Evolutionary conservation across 2,797 vertebrate species (phyloP), one percentile per base, ranked within the genome.

Genomic region (Emys orbicularis): DNA sequence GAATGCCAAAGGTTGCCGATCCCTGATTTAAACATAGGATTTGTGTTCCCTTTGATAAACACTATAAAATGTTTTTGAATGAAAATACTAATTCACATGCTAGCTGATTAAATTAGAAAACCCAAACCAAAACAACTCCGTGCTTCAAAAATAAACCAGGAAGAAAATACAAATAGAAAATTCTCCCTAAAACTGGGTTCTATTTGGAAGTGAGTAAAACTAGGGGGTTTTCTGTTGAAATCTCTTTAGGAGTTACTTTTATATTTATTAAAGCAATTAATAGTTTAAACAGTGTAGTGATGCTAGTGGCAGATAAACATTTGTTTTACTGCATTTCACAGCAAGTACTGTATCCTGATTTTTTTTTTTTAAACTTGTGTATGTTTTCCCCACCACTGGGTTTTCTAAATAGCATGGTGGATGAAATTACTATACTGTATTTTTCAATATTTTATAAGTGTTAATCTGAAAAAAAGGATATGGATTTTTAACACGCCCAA

Each of bases 391-490:
- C 49, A 80, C 37, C 87, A 79, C 12, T 61, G 16, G 3, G 41
- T 65, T 41, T 86, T 94, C 81, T 84, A 25, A 27, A 56, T 6
- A 81, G 34, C 0, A 1, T 49, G 87, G 79, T 68, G 49, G 34
- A n/a, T 87, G 52, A 83, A 47, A 87, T 94, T 65, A 77, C 79
- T 52, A 12, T 59, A 29, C 37, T 34, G 27, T 77, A 89, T 85
- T 8, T 83, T 96, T 61, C 0, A 1, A 11, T 96, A 56, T 25
- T 82, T 96, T 88, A 65, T 44, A 79, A 12, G 29, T 79, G 50
- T 65, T 95, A 94, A 84, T 79, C 53, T 88, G 50, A 94, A 90
- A n/a, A 65, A 95, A 72, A 59, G 31, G 52, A 81, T 94, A 93
- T 47, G 85, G 90, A 86, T 88, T 83, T 81, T 86, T 8, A 81